Evolutionary conservation across 2,797 vertebrate genomes (phyloP).

Genomic region (Pelochelys cantorii): DNA sequence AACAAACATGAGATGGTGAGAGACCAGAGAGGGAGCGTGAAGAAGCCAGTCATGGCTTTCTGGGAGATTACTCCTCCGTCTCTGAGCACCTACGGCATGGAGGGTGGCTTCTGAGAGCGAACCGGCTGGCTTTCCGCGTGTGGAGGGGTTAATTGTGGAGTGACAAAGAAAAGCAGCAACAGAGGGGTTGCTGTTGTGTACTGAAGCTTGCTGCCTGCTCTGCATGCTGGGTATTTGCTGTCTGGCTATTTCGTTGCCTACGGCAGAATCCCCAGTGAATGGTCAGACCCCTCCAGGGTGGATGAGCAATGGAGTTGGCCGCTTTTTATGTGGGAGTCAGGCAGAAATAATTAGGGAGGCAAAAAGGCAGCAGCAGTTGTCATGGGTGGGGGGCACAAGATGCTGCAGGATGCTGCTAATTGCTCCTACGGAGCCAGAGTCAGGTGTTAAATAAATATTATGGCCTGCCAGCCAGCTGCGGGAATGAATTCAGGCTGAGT

Average conservation of each 20-base stretch:
- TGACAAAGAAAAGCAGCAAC: background rate
- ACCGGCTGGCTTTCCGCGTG: background rate
- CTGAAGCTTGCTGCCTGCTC: rapidly evolving
- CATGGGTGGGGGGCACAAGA: background rate
- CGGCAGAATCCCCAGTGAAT: background rate
- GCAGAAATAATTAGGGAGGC: background rate
- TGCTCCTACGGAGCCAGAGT: background rate
- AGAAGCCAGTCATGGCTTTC: background rate
- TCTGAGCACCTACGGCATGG: background rate
- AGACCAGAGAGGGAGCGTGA: background rate
- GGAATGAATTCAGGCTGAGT: background rate
- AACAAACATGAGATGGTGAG: background rate
- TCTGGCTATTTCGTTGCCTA: background rate
- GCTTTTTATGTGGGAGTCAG: background rate
- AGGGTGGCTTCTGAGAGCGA: background rate
- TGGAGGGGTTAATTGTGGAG: background rate
- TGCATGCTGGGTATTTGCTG: background rate
- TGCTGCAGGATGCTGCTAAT: background rate
- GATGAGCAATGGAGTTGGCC: background rate
- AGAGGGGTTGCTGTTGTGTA: background rate
- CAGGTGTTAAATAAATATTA: background rate
- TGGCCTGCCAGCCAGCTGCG: background rate
- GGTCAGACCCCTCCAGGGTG: background rate
- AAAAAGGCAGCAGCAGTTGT: background rate
- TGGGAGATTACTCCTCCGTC: background rate